A percentile compares a stretch with the other conserved stretches of the same genome.
phyloP scores from a whole-genome alignment of 2,888 invertebrate species.

The Ametastegia equiseti region DNA sequence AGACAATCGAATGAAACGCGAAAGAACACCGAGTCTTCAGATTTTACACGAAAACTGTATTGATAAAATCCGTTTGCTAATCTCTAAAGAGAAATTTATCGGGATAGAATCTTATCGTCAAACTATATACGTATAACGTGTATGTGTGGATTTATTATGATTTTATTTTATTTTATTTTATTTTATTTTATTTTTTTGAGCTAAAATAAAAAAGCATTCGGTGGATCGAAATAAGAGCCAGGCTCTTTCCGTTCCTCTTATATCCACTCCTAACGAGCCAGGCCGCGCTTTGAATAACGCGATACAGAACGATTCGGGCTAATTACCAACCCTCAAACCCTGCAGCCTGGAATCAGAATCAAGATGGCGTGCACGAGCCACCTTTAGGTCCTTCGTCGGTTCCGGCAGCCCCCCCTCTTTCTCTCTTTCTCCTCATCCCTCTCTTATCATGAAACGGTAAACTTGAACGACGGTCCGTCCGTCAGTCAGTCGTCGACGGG shows the following conservation, averaged over 20 bases:
- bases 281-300: constrained; percentile 40
- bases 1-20: too few species aligned
- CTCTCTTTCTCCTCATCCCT: neutral
- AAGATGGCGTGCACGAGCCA: constrained; percentile 25
- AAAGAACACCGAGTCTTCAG: too few species aligned
- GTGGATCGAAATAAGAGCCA: neutral
- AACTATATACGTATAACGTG: neutral
- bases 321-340: constrained; percentile 40
- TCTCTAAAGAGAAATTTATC: too few species aligned
- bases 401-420: neutral
- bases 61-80: too few species aligned
- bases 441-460: constrained; percentile 1
- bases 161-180: too few species aligned
- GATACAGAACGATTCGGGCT: constrained; percentile 29
- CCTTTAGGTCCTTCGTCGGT: constrained; percentile 2
- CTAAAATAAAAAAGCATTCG: constrained; percentile 19
- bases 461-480: constrained; percentile 21
- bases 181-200: neutral
- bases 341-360: neutral
- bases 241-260: neutral
- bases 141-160: neutral
- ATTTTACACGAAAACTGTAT: neutral
- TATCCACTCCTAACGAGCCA: constrained; percentile 36
- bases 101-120: neutral
- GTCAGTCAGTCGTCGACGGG: constrained; percentile 29